Percentiles rank a stretch among this genome's conserved stretches.
Conservation (phyloP, 64 coral and sea anemone species). For the Stichodactyla mertensii region DNA sequence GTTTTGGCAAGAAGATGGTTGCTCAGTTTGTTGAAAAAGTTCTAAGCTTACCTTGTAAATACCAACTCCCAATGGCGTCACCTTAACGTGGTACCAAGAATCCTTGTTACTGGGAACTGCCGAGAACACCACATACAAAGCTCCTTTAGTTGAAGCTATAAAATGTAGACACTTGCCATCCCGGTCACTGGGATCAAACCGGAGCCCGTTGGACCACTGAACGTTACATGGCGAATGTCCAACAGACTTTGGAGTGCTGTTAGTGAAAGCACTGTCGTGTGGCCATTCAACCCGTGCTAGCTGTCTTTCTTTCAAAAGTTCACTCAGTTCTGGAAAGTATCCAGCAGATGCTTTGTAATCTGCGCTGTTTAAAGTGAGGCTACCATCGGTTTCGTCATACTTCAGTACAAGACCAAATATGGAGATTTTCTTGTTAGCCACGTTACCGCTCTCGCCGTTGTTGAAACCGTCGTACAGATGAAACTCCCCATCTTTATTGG, state of each 20-base stretch:
- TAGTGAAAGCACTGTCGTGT: not conserved
- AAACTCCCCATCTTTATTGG: not conserved
- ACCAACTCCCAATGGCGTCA: constrained; percentile 13
- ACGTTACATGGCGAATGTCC: not conserved
- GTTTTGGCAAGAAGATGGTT: too few relatives aligned
- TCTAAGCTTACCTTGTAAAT: constrained; percentile 24
- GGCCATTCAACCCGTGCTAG: constrained; percentile 18
- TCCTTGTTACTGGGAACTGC: constrained; percentile 6
- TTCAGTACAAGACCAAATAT: constrained; percentile 46
- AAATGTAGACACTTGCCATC: constrained; percentile 50
- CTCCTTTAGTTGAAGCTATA: constrained; percentile 26
- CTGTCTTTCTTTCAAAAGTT: not conserved
- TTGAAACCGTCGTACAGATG: not conserved
- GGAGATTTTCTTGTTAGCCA: constrained; percentile 21
- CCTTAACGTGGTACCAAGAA: constrained; percentile 12
- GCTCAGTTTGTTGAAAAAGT: too few relatives aligned
- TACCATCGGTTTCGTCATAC: constrained; percentile 26
- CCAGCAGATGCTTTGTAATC: constrained; percentile 2
- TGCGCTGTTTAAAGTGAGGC: not conserved
- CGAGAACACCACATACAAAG: constrained; percentile 29
- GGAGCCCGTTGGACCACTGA: constrained; percentile 33
- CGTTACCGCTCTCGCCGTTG: not conserved
- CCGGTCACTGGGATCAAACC: constrained; percentile 21
- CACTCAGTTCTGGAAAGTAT: constrained; percentile 5
- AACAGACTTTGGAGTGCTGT: too few relatives aligned